A percentile compares a stretch with the other conserved stretches of the same genome.
phyloP scores from a whole-genome alignment of 1,140 invertebrate species.

The Drosophila subobscura region DNA sequence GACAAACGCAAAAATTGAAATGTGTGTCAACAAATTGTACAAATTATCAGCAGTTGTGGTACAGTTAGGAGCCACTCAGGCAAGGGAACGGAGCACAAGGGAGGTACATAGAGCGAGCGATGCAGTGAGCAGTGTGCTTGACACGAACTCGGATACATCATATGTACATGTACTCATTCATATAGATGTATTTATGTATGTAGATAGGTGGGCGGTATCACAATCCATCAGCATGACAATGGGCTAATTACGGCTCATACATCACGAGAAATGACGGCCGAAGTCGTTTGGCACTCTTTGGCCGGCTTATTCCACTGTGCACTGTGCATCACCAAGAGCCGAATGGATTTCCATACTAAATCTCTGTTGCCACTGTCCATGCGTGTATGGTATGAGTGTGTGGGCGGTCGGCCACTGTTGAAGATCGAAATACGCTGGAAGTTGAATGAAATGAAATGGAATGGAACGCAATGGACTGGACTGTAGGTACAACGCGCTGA shows the following conservation, averaged over 20 bases:
- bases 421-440: neutral
- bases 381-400: constrained; percentile 9
- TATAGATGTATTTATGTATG: too few species aligned
- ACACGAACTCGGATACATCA: too few species aligned
- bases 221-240: constrained; percentile 41
- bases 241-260: constrained; percentile 40
- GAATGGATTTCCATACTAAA: constrained; percentile 24
- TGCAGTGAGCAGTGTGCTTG: too few species aligned
- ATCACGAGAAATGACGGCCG: constrained; percentile 29
- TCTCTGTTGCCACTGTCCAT: constrained; percentile 19
- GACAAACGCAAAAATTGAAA: constrained; percentile 55
- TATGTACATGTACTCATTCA: too few species aligned
- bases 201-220: constrained; percentile 20
- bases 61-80: neutral
- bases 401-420: neutral
- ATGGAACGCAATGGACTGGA: too few species aligned
- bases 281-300: neutral
- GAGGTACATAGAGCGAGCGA: too few species aligned
- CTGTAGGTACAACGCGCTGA: too few species aligned
- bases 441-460: too few species aligned
- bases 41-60: constrained; percentile 59
- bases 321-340: neutral
- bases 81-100: too few species aligned
- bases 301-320: neutral
- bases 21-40: constrained; percentile 80